Base-by-base conservation (phyloP, 1,140 invertebrate species). In the Drosophila mayri region DNA sequence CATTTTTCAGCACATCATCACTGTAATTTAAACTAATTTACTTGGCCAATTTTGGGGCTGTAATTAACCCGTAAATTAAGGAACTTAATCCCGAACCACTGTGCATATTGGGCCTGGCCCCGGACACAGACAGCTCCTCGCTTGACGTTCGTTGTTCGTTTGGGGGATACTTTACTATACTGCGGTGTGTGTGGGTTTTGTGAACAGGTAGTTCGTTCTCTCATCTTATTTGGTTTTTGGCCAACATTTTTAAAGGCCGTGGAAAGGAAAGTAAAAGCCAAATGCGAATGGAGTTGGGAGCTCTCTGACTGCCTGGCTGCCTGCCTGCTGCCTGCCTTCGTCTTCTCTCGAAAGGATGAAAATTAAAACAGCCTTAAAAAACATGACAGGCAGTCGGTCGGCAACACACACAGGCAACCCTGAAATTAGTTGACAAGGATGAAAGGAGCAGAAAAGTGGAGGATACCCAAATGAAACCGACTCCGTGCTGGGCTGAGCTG, bases 381-480 rank as follows among this genome's bases (percentile, higher is more conserved):
- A 88, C 85, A 88, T 84, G 85, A 88, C 84, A 88, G 76, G 55
- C 66, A 72, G 49, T 40, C 58, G 62, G 66, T 44, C 20, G 60
- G 40, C 47, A 44, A 63, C 71, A 47, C 50, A 66, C 47, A 50
- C 28, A 49, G 47, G 25, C 76, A 88, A 84, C 80, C 84, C 84
- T 84, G 84, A 88, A 88, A 88, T 88, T 88, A 88, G 84, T 88
- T 90, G 84, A 90, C 84, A 88, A 90, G 84, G 84, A 86, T 86
- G 83, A 75, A 71, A 82, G 61, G 67, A 64, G 66, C 66, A 49
- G 67, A 52, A 66, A 35, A 64, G 70, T 59, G 64, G 62, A 67
- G 37, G 22, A 44, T 54, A 74, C 35, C 55, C 43, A 79, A 65
- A 79, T 71, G 49, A 79, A 70, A 70, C 66, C 50, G 82, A 81